Percentiles rank a stretch among this genome's conserved stretches.
Evolutionary conservation across 2,888 invertebrate genomes (phyloP).

Genomic region (Diadegma fenestrale): DNA sequence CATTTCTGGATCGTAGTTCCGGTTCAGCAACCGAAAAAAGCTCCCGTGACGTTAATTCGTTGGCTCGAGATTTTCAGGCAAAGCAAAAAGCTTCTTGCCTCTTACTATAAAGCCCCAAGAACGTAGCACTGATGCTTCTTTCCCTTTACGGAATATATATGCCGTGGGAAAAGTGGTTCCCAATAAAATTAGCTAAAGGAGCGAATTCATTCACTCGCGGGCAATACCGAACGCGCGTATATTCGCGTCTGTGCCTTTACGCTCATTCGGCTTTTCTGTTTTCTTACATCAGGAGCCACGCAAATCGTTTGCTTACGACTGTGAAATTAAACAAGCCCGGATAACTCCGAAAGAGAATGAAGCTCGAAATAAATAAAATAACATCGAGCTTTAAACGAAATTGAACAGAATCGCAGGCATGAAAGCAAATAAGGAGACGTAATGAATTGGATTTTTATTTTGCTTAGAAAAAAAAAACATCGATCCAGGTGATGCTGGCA

Average conservation of each 20-base stretch:
- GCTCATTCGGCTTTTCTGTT: conserved; percentile 12
- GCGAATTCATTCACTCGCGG: conserved; percentile 44
- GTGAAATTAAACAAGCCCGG: conserved; percentile 17
- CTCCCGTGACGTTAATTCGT: conserved; percentile 13
- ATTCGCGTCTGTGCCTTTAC: background rate
- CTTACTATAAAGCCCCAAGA: conserved; percentile 5
- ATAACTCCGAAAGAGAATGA: background rate
- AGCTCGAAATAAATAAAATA: background rate
- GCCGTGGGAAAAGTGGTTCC: conserved; percentile 49
- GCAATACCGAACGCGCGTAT: conserved; percentile 23
- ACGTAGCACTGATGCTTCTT: background rate
- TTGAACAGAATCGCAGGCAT: background rate
- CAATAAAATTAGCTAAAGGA: conserved; percentile 66
- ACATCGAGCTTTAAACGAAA: background rate
- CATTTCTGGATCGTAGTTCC: background rate
- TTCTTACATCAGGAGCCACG: conserved; percentile 3
- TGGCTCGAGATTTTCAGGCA: conserved; percentile 7
- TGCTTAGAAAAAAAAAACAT: background rate
- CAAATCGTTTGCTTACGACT: background rate
- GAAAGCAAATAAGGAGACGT: background rate
- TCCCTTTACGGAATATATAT: conserved; percentile 47
- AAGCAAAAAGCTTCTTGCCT: conserved; percentile 9
- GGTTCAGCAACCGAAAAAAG: conserved; percentile 2
- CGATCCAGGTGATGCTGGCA: background rate
- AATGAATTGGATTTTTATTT: background rate